Evolutionary conservation across 2,888 invertebrate species (phyloP).

Genomic region (Sinotaia quadrata): DNA sequence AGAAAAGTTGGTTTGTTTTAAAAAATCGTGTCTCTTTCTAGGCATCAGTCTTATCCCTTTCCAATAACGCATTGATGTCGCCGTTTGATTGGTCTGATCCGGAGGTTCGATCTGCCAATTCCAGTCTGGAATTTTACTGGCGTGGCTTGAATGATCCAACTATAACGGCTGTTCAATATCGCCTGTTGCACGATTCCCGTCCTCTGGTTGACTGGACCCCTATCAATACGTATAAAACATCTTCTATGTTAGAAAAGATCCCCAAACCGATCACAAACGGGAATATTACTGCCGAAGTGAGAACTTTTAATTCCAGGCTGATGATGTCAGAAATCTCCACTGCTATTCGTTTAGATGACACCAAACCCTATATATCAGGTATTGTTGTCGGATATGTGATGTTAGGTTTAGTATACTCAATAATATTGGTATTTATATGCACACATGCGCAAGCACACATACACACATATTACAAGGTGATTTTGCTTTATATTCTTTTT

Average conservation of each 20-base stretch:
- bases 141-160: slow-evolving; percentile 13
- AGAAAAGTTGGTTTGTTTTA: no score
- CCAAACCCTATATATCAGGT: slow-evolving; percentile 12
- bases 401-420: no score
- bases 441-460: no score
- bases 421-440: no score
- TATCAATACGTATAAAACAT: slow-evolving; percentile 3
- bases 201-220: slow-evolving; percentile 1
- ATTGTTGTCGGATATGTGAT: no score
- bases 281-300: background rate
- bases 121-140: slow-evolving; percentile 17
- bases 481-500: no score
- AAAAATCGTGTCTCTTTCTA: no score
- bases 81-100: slow-evolving; percentile 12
- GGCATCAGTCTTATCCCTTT: no score
- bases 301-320: background rate
- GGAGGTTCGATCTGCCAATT: slow-evolving; percentile 8
- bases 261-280: background rate
- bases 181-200: slow-evolving; percentile 1
- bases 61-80: slow-evolving; percentile 8
- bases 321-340: slow-evolving; percentile 15
- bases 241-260: background rate
- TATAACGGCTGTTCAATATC: background rate
- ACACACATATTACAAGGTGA: no score
- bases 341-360: slow-evolving; percentile 8